A percentile compares a stretch with the other conserved stretches of the same genome.
These are phyloP conservation scores for Tetragonula carbonaria DNA, from an alignment of 2,888 invertebrate species.

Conservation along the genomic window DNA sequence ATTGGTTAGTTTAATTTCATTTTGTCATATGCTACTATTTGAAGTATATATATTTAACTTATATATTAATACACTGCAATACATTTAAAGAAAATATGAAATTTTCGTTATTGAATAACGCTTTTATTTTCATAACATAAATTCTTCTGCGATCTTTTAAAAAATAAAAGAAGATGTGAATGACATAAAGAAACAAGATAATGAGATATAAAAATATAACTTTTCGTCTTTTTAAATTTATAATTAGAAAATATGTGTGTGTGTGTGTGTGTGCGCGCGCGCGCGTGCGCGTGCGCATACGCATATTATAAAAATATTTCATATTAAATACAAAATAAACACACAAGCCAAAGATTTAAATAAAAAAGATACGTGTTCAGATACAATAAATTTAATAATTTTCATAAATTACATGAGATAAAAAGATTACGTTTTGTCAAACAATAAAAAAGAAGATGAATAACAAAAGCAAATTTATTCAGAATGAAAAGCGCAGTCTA, in stretches of 20 bases:
- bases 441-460: neutral
- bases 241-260: neutral
- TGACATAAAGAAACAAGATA: neutral
- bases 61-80: too few relatives aligned
- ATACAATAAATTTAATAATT: conserved; percentile 26
- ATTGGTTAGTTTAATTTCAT: neutral
- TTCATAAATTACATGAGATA: conserved; percentile 26
- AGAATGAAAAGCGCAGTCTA: conserved; percentile 10
- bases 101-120: neutral
- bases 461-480: conserved; percentile 26
- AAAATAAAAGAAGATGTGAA: neutral
- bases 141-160: neutral
- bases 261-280: too few relatives aligned
- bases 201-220: too few relatives aligned
- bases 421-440: conserved; percentile 20
- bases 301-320: neutral
- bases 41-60: neutral
- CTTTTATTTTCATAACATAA: neutral
- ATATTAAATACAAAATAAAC: neutral
- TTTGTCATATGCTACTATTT: neutral
- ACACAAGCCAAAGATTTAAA: neutral
- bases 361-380: neutral
- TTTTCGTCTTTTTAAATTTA: neutral
- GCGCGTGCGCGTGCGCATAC: too few relatives aligned
- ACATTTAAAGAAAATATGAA: neutral